phyloP scores from a whole-genome alignment of 2,797 vertebrate species.

The Chaunax sp. region DNA sequence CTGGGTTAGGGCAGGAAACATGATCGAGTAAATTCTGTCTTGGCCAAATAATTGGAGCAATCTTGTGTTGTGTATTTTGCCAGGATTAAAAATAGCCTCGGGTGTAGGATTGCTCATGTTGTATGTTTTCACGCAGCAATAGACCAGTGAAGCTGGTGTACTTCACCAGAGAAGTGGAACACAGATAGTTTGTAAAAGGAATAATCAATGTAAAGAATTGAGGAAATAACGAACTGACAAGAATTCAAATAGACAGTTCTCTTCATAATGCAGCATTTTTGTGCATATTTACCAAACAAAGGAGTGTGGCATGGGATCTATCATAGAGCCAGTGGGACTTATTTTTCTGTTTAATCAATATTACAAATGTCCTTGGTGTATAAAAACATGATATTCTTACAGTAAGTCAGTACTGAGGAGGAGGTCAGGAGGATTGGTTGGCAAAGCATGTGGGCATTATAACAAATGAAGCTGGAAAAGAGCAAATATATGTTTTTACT shows the following conservation, averaged over 20 bases:
- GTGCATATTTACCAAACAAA: neutral
- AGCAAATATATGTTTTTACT: neutral
- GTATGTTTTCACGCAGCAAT: neutral
- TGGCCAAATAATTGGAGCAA: too few species aligned
- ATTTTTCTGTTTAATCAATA: neutral
- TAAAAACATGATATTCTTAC: neutral
- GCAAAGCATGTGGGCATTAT: neutral
- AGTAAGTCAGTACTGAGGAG: neutral
- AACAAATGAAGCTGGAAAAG: neutral
- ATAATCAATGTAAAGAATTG: neutral
- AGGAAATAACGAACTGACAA: too few species aligned
- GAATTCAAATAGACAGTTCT: neutral
- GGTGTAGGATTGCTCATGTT: too few species aligned
- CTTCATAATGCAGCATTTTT: neutral
- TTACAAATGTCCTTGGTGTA: neutral
- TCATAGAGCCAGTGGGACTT: too few species aligned
- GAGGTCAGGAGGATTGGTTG: neutral
- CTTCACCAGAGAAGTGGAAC: neutral
- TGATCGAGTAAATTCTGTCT: too few species aligned
- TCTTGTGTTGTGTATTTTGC: too few species aligned
- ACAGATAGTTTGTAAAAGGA: neutral
- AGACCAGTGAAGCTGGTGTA: neutral
- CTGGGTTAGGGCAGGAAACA: neutral
- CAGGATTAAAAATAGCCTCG: neutral
- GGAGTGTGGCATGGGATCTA: neutral